These are phyloP conservation scores for Hofmannophila pseudospretella DNA, from an alignment of 2,888 invertebrate genomes.

Conservation along the genomic window DNA sequence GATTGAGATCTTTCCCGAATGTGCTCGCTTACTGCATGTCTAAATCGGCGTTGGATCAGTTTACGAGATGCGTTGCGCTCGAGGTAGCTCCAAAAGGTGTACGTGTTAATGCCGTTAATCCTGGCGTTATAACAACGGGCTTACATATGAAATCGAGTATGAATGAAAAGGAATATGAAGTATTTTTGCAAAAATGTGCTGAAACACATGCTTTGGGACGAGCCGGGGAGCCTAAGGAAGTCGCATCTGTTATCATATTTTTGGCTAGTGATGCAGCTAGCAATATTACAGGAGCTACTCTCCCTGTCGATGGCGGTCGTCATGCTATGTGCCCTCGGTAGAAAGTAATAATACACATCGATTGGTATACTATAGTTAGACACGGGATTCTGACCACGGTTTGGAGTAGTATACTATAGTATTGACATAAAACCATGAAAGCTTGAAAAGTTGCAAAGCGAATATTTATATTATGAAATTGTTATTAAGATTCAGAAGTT, in stretches of 20 bases:
- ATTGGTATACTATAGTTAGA: no score
- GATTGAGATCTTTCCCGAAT: slow-evolving; percentile 90
- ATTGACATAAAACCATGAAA: no score
- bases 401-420: no score
- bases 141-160: slow-evolving; percentile 87
- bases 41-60: slow-evolving; percentile 95
- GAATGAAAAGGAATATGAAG: slow-evolving; percentile 85
- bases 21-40: slow-evolving; percentile 95
- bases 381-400: no score
- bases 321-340: slow-evolving; percentile 92
- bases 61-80: slow-evolving; percentile 93
- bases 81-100: slow-evolving; percentile 88
- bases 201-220: slow-evolving; percentile 93
- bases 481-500: no score
- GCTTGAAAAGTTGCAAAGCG: no score
- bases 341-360: no score
- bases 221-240: slow-evolving; percentile 89
- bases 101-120: slow-evolving; percentile 93
- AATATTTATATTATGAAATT: no score
- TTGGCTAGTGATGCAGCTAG: slow-evolving; percentile 90
- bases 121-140: slow-evolving; percentile 94
- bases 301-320: slow-evolving; percentile 93
- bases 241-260: slow-evolving; percentile 92
- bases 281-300: slow-evolving; percentile 89
- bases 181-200: slow-evolving; percentile 88